Percentiles rank a stretch among this genome's conserved stretches.
These are phyloP conservation scores for Petroica traversi DNA, from an alignment of 2,113 vertebrate genomes.

Conservation along the genomic window DNA sequence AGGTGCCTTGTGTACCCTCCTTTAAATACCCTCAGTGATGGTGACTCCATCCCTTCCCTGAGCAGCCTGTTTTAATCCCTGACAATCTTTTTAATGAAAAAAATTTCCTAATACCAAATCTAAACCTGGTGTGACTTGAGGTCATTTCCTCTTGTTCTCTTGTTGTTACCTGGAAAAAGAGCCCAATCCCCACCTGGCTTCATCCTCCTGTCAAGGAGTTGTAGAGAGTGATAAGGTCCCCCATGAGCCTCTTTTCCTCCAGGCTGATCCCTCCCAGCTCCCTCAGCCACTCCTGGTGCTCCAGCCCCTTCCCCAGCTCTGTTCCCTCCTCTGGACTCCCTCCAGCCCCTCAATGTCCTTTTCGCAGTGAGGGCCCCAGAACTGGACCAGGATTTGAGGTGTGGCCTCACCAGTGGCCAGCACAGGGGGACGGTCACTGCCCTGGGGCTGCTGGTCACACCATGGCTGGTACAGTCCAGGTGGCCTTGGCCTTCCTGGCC, in stretches of 20 bases:
- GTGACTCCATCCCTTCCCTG: background rate
- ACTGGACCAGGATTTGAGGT: background rate
- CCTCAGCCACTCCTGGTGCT: background rate
- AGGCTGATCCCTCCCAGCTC: background rate
- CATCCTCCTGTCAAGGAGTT: background rate
- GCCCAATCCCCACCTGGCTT: background rate
- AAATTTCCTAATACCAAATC: background rate
- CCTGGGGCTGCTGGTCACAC: background rate
- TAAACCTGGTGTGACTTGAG: background rate
- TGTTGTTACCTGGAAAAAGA: background rate
- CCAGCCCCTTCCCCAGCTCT: background rate
- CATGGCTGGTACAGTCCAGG: background rate
- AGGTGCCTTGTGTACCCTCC: background rate
- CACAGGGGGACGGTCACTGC: background rate
- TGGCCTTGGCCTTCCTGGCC: background rate
- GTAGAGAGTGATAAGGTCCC: background rate
- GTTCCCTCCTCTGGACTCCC: rapidly evolving
- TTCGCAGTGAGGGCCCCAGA: background rate
- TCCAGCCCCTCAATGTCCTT: background rate
- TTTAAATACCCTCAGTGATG: background rate
- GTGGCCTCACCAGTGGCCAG: background rate
- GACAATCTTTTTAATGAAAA: background rate
- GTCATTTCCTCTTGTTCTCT: background rate
- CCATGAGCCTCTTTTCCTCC: background rate
- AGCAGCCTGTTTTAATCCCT: background rate